Conservation (phyloP, 1,140 invertebrate species). For the Drosophila tani region DNA sequence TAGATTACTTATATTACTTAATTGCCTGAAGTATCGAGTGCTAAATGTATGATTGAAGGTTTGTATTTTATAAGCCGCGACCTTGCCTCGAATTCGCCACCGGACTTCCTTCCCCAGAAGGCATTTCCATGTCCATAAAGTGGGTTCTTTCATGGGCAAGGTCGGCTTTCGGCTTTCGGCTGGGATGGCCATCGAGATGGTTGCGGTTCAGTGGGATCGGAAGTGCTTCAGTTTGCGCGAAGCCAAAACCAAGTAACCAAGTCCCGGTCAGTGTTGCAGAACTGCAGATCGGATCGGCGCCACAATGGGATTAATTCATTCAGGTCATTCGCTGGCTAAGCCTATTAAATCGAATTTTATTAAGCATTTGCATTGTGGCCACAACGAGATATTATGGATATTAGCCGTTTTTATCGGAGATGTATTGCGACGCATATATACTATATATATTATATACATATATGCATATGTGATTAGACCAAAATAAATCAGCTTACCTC, state of each 20-base stretch:
- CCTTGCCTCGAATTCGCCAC: constrained; percentile 12
- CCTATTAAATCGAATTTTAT: constrained; percentile 2
- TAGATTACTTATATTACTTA: neutral
- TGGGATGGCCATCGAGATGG: constrained; percentile 59
- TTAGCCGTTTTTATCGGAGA: constrained; percentile 13
- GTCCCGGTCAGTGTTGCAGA: constrained; percentile 32
- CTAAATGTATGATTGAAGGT: neutral
- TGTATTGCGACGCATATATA: constrained; percentile 25
- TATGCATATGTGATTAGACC: constrained; percentile 41
- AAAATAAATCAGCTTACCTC: constrained; percentile 77
- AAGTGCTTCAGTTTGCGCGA: constrained; percentile 38
- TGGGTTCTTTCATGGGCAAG: constrained; percentile 54
- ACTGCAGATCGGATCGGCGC: constrained; percentile 25
- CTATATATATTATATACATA: too few relatives aligned
- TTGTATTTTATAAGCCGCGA: neutral
- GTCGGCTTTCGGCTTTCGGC: constrained; percentile 25
- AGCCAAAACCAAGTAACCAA: constrained; percentile 30
- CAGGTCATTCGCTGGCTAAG: constrained; percentile 8
- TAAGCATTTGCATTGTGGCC: constrained; percentile 13
- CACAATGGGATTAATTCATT: constrained; percentile 7
- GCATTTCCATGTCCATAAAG: neutral
- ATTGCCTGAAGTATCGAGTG: neutral
- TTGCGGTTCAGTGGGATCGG: constrained; percentile 73
- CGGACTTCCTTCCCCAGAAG: constrained; percentile 37
- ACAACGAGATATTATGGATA: constrained; percentile 3